Conservation (phyloP, 2,888 invertebrate genomes). For the Leptinotarsa peninsularis region DNA sequence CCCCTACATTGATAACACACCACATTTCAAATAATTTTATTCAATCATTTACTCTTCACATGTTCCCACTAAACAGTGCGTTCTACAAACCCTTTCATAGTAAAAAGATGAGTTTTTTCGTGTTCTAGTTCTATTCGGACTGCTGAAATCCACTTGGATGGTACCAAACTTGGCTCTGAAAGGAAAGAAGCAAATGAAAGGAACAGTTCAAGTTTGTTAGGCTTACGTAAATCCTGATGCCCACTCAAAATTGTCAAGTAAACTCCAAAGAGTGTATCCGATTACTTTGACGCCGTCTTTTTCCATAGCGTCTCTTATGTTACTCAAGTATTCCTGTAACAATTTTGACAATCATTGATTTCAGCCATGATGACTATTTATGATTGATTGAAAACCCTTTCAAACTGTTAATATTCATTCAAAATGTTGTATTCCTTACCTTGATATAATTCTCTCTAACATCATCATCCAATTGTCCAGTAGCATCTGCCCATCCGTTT, state of each 20-base stretch:
- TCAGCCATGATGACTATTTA: neutral
- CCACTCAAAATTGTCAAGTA: conserved; percentile 68
- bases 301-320: conserved; percentile 12
- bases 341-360: neutral
- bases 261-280: conserved; percentile 65
- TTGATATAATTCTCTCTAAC: conserved; percentile 69
- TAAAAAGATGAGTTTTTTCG: conserved; percentile 74
- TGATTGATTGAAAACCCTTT: too few species aligned
- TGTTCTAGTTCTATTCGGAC: conserved; percentile 71
- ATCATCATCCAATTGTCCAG: conserved; percentile 67
- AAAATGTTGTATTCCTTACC: conserved; percentile 50
- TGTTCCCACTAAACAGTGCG: conserved; percentile 56
- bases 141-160: conserved; percentile 75
- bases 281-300: conserved; percentile 60
- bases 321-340: neutral
- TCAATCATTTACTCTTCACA: neutral
- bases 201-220: neutral
- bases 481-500: conserved; percentile 68
- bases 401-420: too few species aligned
- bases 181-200: neutral
- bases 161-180: conserved; percentile 72
- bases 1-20: too few species aligned
- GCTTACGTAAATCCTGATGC: conserved; percentile 62
- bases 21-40: neutral
- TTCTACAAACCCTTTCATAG: conserved; percentile 69